Base-by-base conservation (phyloP, 2,797 vertebrate genomes). In the Pangasius mekongensis region DNA sequence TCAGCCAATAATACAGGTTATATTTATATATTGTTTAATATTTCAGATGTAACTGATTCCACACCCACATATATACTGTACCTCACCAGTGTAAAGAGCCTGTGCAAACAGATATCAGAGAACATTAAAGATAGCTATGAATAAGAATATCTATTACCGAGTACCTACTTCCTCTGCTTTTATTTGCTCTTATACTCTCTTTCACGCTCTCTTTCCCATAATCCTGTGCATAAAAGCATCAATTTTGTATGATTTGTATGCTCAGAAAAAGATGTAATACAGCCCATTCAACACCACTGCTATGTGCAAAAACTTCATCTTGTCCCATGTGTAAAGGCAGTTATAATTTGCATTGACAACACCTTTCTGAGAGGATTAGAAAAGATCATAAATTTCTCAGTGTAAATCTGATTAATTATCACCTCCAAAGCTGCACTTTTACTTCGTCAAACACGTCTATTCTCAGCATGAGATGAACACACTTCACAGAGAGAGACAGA, bases 401-500 rank as follows among this genome's bases (percentile, higher is more conserved):
- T 77, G 82, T 90, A 93, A 39, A 83, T 92, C 88, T 90, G 64
- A 89, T 91, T 92, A 86, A 93, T 93, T 93, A 93, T 93, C 92
- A 93, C 94, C 91, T 93, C 5, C 0, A 89, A 89, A 86, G 78
- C 78, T 64, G 36, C 85, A 89, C 87, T 88, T 90, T 89, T 83
- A 62, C 82, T 80, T 86, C 66, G 56, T 83, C 88, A 82, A 87
- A 91, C 86, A 87, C 73, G 7, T 85, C 84, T 87, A 83, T 89
- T 90, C 91, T 91, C 74, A 87, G 82, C 54, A 62, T 36, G 71
- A 56, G 33, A 87, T 87, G 67, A 64, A 83, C 77, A 88, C 62
- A 33, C 64, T 88, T 69, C 20, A 43, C 67, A 88, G 80, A 47
- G 36, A 82, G 22, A 74, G 54, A 3, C 2, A 69, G 81, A 13